phyloP scores from a whole-genome alignment of 2,888 invertebrate genomes.

The Tineola bisselliella region DNA sequence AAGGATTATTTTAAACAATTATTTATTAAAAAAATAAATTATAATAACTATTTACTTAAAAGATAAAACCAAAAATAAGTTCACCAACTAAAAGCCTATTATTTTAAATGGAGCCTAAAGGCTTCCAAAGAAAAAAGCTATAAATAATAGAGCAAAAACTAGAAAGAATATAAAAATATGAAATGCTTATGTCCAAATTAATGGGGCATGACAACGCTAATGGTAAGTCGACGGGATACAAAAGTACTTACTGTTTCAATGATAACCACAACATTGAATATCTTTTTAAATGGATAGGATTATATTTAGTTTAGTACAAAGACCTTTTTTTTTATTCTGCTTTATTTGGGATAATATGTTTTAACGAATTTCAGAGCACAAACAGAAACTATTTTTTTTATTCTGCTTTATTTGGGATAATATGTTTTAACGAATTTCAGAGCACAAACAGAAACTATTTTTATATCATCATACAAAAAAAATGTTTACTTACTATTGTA shows the following conservation, averaged over 20 bases:
- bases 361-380: too few relatives aligned
- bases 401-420: too few relatives aligned
- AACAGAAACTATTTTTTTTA: too few relatives aligned
- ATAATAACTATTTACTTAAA: not conserved
- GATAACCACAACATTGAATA: not conserved
- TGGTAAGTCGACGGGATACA: slow-evolving; percentile 5
- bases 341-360: too few relatives aligned
- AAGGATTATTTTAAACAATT: too few relatives aligned
- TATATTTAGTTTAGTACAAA: too few relatives aligned
- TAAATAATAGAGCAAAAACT: slow-evolving; percentile 5
- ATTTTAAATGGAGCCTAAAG: not conserved
- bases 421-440: too few relatives aligned
- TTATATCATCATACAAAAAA: too few relatives aligned
- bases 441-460: too few relatives aligned
- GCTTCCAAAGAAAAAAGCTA: not conserved
- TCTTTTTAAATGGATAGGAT: not conserved
- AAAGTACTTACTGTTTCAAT: not conserved
- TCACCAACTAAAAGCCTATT: not conserved
- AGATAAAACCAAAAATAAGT: not conserved
- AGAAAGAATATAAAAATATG: slow-evolving; percentile 5
- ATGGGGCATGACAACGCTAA: not conserved
- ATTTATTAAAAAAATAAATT: not conserved
- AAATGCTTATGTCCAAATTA: slow-evolving; percentile 1
- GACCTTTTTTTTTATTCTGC: too few relatives aligned
- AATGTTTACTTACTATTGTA: too few relatives aligned